Conservation (phyloP, 1,140 invertebrate species). For the Holotrichia oblita region DNA sequence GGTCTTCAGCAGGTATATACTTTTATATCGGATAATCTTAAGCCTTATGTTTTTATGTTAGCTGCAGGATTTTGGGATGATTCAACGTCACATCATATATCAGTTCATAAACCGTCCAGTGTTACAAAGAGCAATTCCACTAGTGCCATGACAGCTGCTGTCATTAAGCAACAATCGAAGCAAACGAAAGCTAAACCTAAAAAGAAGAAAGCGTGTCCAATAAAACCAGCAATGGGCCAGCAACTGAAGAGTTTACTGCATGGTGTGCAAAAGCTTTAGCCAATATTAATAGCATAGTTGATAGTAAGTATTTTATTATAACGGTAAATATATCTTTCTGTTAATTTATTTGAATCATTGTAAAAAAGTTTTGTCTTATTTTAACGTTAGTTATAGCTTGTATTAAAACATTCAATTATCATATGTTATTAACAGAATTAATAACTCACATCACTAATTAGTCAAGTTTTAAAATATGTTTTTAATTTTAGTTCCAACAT, state of each 20-base stretch:
- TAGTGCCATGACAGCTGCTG: constrained; percentile 51
- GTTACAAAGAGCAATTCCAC: constrained; percentile 57
- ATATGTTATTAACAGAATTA: background rate
- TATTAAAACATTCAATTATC: background rate
- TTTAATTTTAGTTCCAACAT: constrained; percentile 83
- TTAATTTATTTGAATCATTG: too few species aligned
- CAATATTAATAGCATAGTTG: constrained; percentile 78
- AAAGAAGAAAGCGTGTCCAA: constrained; percentile 71
- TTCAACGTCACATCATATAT: constrained; percentile 48
- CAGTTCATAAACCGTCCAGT: constrained; percentile 56
- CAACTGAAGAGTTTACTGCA: constrained; percentile 79
- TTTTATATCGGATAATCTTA: background rate
- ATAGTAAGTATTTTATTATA: constrained; percentile 73
- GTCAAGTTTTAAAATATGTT: constrained; percentile 37
- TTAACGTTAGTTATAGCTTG: background rate
- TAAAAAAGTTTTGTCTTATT: too few species aligned
- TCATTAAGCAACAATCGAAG: constrained; percentile 49
- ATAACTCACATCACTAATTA: too few species aligned
- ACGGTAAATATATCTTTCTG: too few species aligned
- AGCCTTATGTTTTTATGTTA: background rate
- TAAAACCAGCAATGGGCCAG: constrained; percentile 61
- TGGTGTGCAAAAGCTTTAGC: constrained; percentile 85
- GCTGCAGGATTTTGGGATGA: constrained; percentile 64
- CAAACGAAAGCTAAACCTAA: constrained; percentile 67
- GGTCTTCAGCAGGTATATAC: constrained; percentile 48